Evolutionary conservation across 2,113 vertebrate species (phyloP), one percentile per base, ranked within the genome.

Genomic region (Alligator mississippiensis): DNA sequence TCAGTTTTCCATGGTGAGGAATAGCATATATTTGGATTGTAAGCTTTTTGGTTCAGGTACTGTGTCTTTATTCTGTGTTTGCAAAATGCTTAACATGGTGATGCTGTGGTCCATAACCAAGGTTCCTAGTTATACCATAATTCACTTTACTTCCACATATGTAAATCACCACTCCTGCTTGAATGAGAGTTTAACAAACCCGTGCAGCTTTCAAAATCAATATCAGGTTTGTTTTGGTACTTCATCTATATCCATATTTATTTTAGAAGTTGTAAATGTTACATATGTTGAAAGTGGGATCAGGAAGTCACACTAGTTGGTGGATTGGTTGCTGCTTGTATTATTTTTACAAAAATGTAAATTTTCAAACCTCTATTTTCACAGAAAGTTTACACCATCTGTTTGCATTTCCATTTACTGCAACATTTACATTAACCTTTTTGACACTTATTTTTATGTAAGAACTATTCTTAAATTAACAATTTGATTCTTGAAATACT

Each of bases 361-460:
- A 95, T 96, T 97, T 97, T 95, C 82, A 93, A 88, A 88, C 75
- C 91, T 82, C 92, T 68, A 70, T 94, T 97, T 96, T 97, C 89
- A 80, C 76, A 96, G 97, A 91, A 96, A 87, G 76, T 90, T 97
- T 97, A 92, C 94, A 93, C 96, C 97, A 97, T 97, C 97, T 98
- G 98, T 96, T 92, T 96, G 89, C 89, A 95, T 95, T 97, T 96
- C 94, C 92, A 95, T 97, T 96, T 82, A 30, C 54, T 92, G 64
- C 88, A 94, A 93, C 90, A 92, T 93, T 93, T 97, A 19, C 64
- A 85, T 97, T 95, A 95, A 96, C 83, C 97, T 95, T 88, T 92
- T 96, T 95, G 94, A 72, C 95, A 95, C 94, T 94, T 95, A 95
- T 96, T 90, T 95, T 93, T 85, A 88, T 94, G 80, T 87, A 90